Evolutionary conservation across 2,888 invertebrate species (phyloP), one percentile per base, ranked within the genome.

Genomic region (Gari tellinella): DNA sequence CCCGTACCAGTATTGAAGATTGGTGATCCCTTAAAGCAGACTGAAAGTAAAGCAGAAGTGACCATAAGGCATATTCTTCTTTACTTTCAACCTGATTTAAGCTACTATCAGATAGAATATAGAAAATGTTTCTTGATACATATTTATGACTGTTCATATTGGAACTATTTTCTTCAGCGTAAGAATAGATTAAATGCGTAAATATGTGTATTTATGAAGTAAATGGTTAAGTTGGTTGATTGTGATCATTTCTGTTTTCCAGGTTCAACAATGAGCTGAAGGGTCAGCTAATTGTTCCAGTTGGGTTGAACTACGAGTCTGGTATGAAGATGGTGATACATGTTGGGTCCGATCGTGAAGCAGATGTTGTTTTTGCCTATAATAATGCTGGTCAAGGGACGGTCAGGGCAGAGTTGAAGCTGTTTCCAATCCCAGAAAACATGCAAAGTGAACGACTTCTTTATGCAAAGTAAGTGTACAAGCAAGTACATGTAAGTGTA

Each of bases 241-340:
- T 25, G 46, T 1, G 12, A 31, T 41, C 17, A 37, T 1, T 40
- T 53, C 17, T 51, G 51, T 38, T 8, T 70, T 60, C 14, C 46
- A 82, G 82, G 15, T 66, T 72, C 51, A 60, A 75, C 21, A 55
- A 57, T 38, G 74, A 70, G 41, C 55, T 79, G 41, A 25, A 53
- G 21, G 79, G 80, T 19, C 31, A 61, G 31, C 51, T 77, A 61
- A n/a, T 14, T 0, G 57, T 82, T 12, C 67, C 69, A 7, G 38
- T 82, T 8, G 72, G 67, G 14, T 12, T 45, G 14, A 23, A 25
- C 19, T 58, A 66, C 12, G 58, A 21, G 10, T 69, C 76, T 37
- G 79, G 76, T n/a, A 60, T 69, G 17, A 31, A 49, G 40, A 64
- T 68, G 49, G 38, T 17, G 10, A 31, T 69, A 1, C 26, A 51